phyloP scores from a whole-genome alignment of 30 jellyfish, hydroid and myxozoan genomes.

The Aurelia sp. region DNA sequence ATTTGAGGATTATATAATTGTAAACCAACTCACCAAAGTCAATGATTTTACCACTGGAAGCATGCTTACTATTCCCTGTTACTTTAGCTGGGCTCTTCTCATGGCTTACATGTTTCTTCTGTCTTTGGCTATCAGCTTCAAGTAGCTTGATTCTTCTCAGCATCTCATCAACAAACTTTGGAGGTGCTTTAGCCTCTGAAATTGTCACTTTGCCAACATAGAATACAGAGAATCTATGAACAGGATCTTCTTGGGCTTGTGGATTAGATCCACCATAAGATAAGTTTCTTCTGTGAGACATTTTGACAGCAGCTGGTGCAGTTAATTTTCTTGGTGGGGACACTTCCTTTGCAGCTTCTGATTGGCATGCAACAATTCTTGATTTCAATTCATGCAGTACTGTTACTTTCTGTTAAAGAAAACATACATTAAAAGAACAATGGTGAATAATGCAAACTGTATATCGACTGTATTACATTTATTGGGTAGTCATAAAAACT shows the following conservation, averaged over 20 bases:
- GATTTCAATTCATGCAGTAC: slow-evolving; percentile 78
- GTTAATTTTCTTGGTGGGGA: slow-evolving; percentile 47
- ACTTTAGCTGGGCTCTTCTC: slow-evolving; percentile 31
- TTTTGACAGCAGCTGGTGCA: slow-evolving; percentile 33
- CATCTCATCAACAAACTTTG: slow-evolving; percentile 86
- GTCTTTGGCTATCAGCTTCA: slow-evolving; percentile 22
- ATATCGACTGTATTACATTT: no score
- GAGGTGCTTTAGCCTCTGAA: slow-evolving; percentile 94
- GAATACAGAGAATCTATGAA: slow-evolving; percentile 85
- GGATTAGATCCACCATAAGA: slow-evolving; percentile 87
- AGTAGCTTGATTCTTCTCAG: slow-evolving; percentile 60
- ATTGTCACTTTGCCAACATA: slow-evolving; percentile 95
- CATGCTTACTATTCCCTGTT: slow-evolving; percentile 24
- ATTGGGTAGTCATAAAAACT: no score
- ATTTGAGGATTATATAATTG: no score
- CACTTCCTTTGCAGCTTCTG: slow-evolving; percentile 35
- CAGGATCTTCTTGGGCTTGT: slow-evolving; percentile 62
- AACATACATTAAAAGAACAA: neutral
- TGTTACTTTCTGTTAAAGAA: slow-evolving; percentile 62
- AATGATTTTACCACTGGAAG: slow-evolving; percentile 48
- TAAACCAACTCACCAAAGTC: slow-evolving; percentile 1
- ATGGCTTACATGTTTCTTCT: slow-evolving; percentile 14
- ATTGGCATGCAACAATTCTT: slow-evolving; percentile 62
- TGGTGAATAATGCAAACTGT: neutral
- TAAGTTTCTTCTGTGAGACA: slow-evolving; percentile 79